phyloP scores from a whole-genome alignment of 2,888 invertebrate species.

The Thumatha senex region DNA sequence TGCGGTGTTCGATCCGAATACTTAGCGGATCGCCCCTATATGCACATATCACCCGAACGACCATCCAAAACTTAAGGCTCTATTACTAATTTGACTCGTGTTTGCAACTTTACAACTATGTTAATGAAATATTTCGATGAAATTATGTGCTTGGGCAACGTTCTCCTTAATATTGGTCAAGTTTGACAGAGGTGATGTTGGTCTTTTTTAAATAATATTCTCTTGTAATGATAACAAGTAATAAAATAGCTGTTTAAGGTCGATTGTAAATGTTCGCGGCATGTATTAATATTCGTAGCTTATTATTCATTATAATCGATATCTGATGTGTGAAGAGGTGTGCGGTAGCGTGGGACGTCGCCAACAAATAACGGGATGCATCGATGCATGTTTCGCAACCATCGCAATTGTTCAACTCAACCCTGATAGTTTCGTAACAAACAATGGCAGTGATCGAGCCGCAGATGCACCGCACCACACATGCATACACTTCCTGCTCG shows the following conservation, averaged over 20 bases:
- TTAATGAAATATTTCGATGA: slow-evolving; percentile 69
- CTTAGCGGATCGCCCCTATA: slow-evolving; percentile 36
- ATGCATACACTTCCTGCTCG: slow-evolving; percentile 81
- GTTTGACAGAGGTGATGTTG: slow-evolving; percentile 41
- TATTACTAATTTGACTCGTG: slow-evolving; percentile 73
- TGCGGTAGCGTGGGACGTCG: slow-evolving; percentile 62
- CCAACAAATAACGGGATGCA: slow-evolving; percentile 77
- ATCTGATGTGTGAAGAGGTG: slow-evolving; percentile 23
- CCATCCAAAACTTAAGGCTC: slow-evolving; percentile 50
- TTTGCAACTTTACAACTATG: slow-evolving; percentile 69
- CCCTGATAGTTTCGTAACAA: slow-evolving; percentile 81
- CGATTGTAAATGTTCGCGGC: slow-evolving; percentile 12
- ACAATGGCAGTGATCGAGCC: slow-evolving; percentile 71
- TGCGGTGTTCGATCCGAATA: slow-evolving; percentile 25
- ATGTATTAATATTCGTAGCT: slow-evolving; percentile 21
- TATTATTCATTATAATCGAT: slow-evolving; percentile 14
- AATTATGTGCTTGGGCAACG: slow-evolving; percentile 52
- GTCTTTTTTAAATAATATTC: slow-evolving; percentile 16
- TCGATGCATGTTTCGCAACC: slow-evolving; percentile 67
- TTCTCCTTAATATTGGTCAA: slow-evolving; percentile 64
- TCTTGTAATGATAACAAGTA: slow-evolving; percentile 20
- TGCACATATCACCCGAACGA: slow-evolving; percentile 22
- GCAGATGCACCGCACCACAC: slow-evolving; percentile 74
- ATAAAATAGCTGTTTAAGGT: neutral
- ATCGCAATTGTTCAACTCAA: slow-evolving; percentile 76